Evolutionary conservation across 2,888 invertebrate species (phyloP).

Genomic region (Apamea anceps): DNA sequence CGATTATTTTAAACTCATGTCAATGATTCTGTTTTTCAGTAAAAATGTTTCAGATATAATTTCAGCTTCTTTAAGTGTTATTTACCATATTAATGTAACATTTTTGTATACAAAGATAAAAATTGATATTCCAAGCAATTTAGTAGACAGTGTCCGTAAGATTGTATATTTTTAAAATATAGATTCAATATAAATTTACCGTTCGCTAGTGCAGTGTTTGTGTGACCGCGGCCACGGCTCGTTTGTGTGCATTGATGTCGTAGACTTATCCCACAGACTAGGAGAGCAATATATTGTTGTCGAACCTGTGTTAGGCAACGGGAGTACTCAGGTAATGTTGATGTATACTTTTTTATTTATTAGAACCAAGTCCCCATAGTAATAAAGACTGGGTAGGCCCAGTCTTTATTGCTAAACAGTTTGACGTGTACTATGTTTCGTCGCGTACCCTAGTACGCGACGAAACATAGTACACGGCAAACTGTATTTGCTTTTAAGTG

Average conservation of each 20-base stretch:
- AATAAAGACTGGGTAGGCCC: background rate
- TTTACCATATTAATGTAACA: constrained; percentile 55
- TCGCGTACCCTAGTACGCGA: background rate
- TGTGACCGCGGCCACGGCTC: constrained; percentile 46
- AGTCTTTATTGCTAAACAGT: too few relatives aligned
- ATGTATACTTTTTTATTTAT: background rate
- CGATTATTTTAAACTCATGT: constrained; percentile 48
- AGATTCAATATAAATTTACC: constrained; percentile 59
- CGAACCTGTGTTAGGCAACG: background rate
- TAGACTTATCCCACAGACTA: constrained; percentile 18
- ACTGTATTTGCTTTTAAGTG: background rate
- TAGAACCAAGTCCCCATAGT: background rate
- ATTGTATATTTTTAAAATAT: constrained; percentile 66
- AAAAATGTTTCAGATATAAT: constrained; percentile 41
- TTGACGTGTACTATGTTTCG: too few relatives aligned
- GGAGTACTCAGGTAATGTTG: constrained; percentile 13
- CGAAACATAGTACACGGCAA: background rate
- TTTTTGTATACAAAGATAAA: constrained; percentile 53
- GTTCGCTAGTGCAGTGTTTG: constrained; percentile 67
- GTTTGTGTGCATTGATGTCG: constrained; percentile 4
- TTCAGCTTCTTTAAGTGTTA: constrained; percentile 61
- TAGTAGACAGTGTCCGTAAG: constrained; percentile 58
- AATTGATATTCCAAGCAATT: constrained; percentile 64
- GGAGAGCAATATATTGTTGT: constrained; percentile 18
- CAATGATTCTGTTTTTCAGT: constrained; percentile 45